Evolutionary conservation across 2,888 invertebrate species (phyloP).

Genomic region (Brassicogethes aeneus): DNA sequence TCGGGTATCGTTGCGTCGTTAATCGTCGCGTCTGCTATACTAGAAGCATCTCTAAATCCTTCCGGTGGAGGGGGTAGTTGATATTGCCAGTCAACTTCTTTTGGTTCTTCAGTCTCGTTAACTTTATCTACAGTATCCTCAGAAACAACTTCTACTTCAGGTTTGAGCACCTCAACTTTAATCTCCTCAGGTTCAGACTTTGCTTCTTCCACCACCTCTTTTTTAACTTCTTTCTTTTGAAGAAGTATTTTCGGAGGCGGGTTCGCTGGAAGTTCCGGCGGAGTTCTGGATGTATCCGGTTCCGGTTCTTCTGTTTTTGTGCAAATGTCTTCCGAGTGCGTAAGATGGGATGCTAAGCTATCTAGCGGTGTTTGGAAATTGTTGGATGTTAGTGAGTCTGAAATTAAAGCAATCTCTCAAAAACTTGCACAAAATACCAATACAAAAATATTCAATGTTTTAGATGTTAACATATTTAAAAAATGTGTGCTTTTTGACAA

Average conservation of each 20-base stretch:
- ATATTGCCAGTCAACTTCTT: conserved; percentile 45
- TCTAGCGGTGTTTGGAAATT: conserved; percentile 14
- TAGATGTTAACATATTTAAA: no score
- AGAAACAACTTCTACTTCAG: background rate
- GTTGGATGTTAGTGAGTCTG: conserved; percentile 27
- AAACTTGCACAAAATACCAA: conserved; percentile 1
- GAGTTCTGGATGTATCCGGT: conserved; percentile 23
- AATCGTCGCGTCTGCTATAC: conserved; percentile 16
- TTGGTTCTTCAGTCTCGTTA: conserved; percentile 8
- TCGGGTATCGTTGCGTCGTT: conserved; percentile 24
- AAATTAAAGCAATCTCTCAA: conserved; percentile 11
- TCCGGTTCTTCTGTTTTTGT: conserved; percentile 15
- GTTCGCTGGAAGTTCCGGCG: conserved; percentile 8
- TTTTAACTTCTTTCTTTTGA: no score
- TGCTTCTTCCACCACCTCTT: conserved; percentile 4
- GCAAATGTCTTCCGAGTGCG: conserved; percentile 10
- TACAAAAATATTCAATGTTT: background rate
- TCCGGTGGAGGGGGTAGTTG: conserved; percentile 52
- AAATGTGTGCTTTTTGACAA: no score
- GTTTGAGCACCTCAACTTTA: background rate
- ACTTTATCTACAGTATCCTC: background rate
- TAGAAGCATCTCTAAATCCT: conserved; percentile 44
- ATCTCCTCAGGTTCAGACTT: conserved; percentile 2
- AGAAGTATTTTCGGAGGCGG: background rate
- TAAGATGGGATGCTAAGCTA: conserved; percentile 15